These are phyloP conservation scores for Oscheius sp. DNA, from an alignment of 2,888 invertebrate genomes.

Conservation along the genomic window DNA sequence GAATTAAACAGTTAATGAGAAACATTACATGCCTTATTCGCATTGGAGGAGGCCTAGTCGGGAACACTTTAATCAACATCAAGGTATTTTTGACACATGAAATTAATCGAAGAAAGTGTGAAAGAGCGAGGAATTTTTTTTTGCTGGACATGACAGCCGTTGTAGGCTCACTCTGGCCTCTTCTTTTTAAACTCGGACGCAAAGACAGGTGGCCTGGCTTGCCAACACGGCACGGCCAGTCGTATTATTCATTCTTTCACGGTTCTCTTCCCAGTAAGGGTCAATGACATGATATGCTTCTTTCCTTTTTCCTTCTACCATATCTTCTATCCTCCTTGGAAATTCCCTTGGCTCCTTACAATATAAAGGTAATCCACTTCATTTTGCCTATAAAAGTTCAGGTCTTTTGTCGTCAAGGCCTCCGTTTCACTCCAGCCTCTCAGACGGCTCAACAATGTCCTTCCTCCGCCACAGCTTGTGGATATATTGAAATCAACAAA, in stretches of 20 bases:
- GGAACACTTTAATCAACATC: no score
- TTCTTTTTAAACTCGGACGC: conserved; percentile 18
- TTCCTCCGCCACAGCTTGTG: conserved; percentile 50
- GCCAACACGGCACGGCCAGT: conserved; percentile 5
- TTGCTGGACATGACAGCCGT: conserved; percentile 12
- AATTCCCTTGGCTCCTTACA: conserved; percentile 53
- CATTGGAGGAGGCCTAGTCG: no score
- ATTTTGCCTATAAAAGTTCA: conserved; percentile 20
- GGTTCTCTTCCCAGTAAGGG: neutral
- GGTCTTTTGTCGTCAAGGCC: conserved; percentile 53
- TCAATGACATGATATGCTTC: neutral
- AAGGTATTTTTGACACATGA: no score
- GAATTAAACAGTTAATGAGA: no score
- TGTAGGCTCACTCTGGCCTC: conserved; percentile 5
- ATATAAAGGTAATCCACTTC: conserved; percentile 45
- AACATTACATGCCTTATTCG: no score
- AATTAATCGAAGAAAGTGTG: no score
- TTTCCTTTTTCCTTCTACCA: conserved; percentile 2
- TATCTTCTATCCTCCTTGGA: neutral
- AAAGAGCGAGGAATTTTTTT: neutral
- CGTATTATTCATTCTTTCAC: conserved; percentile 26
- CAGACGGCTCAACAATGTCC: conserved; percentile 49
- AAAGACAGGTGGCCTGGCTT: conserved; percentile 21
- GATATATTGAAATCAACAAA: conserved; percentile 45
- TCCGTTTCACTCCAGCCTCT: conserved; percentile 38